Percentiles rank a stretch among this genome's conserved stretches.
Evolutionary conservation across 1,140 invertebrate species (phyloP).

Genomic region (Euglossa dilemma): DNA sequence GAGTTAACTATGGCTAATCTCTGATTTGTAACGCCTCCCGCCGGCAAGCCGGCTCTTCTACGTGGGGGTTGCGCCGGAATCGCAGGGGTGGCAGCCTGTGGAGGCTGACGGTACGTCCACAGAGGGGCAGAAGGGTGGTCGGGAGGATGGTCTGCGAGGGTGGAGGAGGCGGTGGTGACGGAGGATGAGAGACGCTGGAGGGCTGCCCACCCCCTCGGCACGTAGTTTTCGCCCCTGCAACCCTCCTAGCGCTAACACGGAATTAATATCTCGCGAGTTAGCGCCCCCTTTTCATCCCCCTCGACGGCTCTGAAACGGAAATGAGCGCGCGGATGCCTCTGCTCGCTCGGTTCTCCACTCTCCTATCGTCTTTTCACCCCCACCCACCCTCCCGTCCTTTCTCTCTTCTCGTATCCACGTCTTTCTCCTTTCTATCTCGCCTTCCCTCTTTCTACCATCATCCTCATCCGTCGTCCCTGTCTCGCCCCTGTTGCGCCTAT

Average conservation of each 20-base stretch:
- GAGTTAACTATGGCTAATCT: constrained; percentile 83
- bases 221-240: constrained; percentile 80
- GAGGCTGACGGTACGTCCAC: constrained; percentile 36
- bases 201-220: constrained; percentile 71
- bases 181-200: constrained; percentile 41
- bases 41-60: constrained; percentile 43
- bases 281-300: constrained; percentile 72
- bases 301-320: constrained; percentile 78
- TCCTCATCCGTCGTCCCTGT: background rate
- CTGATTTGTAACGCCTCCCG: constrained; percentile 81
- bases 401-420: constrained; percentile 6
- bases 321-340: constrained; percentile 82
- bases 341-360: constrained; percentile 71
- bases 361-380: constrained; percentile 63
- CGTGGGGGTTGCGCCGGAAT: constrained; percentile 55
- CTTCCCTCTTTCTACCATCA: background rate
- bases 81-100: constrained; percentile 44
- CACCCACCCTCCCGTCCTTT: constrained; percentile 1
- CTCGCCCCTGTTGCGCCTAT: constrained; percentile 41
- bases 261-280: constrained; percentile 84
- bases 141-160: background rate
- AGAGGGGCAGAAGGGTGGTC: constrained; percentile 17
- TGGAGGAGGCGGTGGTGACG: constrained; percentile 1
- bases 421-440: background rate
- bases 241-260: constrained; percentile 81